Evolutionary conservation across 2,113 vertebrate species (phyloP).

Genomic region (Puntigrus tetrazona): DNA sequence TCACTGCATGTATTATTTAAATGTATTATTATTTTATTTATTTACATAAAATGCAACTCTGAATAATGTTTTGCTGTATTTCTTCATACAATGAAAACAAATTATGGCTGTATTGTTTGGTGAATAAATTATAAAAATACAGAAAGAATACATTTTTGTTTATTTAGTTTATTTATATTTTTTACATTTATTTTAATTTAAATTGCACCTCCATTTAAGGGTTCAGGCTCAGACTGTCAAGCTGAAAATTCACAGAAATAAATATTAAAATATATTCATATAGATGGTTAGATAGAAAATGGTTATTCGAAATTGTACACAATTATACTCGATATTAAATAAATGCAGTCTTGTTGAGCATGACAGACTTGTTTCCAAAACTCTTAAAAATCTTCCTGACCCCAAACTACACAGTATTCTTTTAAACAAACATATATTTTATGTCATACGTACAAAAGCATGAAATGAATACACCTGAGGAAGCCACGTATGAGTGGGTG

Average conservation of each 20-base stretch:
- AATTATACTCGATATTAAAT: not conserved
- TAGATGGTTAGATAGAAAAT: not conserved
- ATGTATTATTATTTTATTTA: too few relatives aligned
- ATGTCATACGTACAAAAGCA: not conserved
- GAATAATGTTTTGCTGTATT: too few relatives aligned
- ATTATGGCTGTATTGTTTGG: too few relatives aligned
- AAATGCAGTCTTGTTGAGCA: not conserved
- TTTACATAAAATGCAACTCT: too few relatives aligned
- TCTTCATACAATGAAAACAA: not conserved
- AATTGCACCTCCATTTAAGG: too few relatives aligned
- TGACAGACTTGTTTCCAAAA: not conserved
- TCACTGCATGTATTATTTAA: not conserved
- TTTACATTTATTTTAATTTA: too few relatives aligned
- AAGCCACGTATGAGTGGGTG: not conserved
- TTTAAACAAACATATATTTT: not conserved
- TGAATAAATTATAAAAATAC: too few relatives aligned
- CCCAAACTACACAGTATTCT: not conserved
- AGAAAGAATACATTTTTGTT: too few relatives aligned
- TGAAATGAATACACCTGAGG: not conserved
- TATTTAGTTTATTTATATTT: too few relatives aligned
- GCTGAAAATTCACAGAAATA: too few relatives aligned
- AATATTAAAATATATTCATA: not conserved
- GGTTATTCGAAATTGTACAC: not conserved
- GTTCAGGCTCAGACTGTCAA: too few relatives aligned
- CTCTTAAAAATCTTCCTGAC: not conserved